phyloP scores from a whole-genome alignment of 2,113 vertebrate genomes.

The Rhegmatorhina hoffmannsi region DNA sequence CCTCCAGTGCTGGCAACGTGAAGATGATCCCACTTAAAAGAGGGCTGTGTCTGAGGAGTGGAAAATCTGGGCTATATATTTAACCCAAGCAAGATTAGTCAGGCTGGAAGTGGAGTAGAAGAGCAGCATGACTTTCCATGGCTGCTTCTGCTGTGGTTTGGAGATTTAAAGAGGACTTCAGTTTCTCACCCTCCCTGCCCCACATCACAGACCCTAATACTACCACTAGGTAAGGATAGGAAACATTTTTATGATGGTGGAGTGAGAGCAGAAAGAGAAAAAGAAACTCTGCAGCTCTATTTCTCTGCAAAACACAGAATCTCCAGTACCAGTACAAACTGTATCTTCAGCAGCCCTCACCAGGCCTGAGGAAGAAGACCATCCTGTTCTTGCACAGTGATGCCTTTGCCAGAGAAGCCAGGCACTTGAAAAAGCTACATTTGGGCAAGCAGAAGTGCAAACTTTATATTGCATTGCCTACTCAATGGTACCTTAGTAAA shows the following conservation, averaged over 20 bases:
- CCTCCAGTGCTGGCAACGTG: not conserved
- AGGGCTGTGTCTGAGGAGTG: not conserved
- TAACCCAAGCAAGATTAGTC: not conserved
- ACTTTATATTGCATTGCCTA: not conserved
- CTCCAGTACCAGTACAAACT: not conserved
- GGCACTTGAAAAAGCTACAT: not conserved
- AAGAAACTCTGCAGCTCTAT: not conserved
- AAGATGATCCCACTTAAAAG: not conserved
- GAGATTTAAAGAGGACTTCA: not conserved
- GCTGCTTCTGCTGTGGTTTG: constrained; percentile 38
- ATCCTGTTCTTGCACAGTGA: not conserved
- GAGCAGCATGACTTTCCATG: not conserved
- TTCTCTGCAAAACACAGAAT: not conserved
- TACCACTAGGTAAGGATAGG: not conserved
- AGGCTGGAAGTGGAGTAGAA: not conserved
- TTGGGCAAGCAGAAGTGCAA: not conserved
- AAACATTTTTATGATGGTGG: not conserved
- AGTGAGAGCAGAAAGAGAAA: not conserved
- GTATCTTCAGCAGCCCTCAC: not conserved
- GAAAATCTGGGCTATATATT: not conserved
- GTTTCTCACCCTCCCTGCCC: not conserved
- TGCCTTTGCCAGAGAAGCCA: not conserved
- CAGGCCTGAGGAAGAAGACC: not conserved
- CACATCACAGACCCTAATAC: constrained; percentile 38
- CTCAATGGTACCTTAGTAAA: not conserved